Percentiles rank a stretch among this genome's conserved stretches.
These are phyloP conservation scores for Netelia melanura DNA, from an alignment of 2,888 invertebrate species.

Conservation along the genomic window DNA sequence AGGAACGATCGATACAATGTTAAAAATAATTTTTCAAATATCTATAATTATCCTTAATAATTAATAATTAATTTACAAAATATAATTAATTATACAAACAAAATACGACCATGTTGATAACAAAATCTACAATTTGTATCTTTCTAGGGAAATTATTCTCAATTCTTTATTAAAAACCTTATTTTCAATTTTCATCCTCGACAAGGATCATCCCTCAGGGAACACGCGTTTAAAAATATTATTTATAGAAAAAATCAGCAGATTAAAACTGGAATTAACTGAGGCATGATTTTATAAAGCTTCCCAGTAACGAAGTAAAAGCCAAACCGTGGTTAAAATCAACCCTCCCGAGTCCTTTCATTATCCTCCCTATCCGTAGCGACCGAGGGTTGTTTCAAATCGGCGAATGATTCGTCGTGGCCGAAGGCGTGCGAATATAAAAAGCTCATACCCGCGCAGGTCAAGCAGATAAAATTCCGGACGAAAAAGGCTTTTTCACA, in stretches of 20 bases:
- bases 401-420: conserved; percentile 12
- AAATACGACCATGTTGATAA: background rate
- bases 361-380: conserved; percentile 14
- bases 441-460: conserved; percentile 78
- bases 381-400: conserved; percentile 49
- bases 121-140: background rate
- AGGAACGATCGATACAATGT: background rate
- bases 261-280: conserved; percentile 24
- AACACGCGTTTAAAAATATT: background rate
- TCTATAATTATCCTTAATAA: background rate
- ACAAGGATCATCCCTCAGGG: no score
- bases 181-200: background rate
- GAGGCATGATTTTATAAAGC: conserved; percentile 20
- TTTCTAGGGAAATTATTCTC: background rate
- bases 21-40: background rate
- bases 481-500: conserved; percentile 73
- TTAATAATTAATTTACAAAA: background rate
- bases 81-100: background rate
- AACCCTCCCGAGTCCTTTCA: conserved; percentile 35
- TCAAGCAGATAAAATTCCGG: conserved; percentile 68
- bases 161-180: background rate
- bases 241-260: conserved; percentile 2
- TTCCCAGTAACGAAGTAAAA: background rate
- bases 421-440: conserved; percentile 47
- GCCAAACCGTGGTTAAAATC: conserved; percentile 34